Evolutionary conservation across 1,140 invertebrate genomes (phyloP), one percentile per base, ranked within the genome.

Genomic region (Drosophila prosaltans): DNA sequence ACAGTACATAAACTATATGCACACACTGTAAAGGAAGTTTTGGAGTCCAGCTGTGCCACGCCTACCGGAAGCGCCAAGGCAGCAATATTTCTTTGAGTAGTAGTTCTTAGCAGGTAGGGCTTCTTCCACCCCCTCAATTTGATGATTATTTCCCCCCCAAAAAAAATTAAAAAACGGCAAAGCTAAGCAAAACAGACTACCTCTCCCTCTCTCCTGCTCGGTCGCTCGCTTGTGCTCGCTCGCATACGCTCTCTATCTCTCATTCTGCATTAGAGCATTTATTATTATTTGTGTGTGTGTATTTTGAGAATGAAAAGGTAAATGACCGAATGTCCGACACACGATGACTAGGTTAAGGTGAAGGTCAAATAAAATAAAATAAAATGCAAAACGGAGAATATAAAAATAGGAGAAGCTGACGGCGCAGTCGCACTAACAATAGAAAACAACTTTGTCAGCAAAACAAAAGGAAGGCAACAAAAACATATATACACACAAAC

Each of bases 281-380:
- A 26, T 51, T 51, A 36, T 36, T 36, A 36, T 51, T 55, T 30
- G 28, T 30, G 39, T 59, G 71, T 66, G 36, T 59, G 43, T 75
- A 71, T 36, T 54, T 40, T 60, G 70, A 75, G 24, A 21, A 51
- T 24, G 32, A 51, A 51, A 26, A 51, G 91, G 91, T 92, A 91
- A 92, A 92, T 64, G 91, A 92, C 91, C 91, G 86, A 89, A 90
- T 82, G 91, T 91, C 91, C 91, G 91, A 91, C 78, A 88, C 64
- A 74, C 73, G 78, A 84, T 91, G 91, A 92, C 91, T 92, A 92
- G 91, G 91, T 92, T 92, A 92, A 92, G 91, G 91, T 92, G 91
- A 92, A 92, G 91, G 91, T 91, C 91, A 92, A 86, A 89, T 86
- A 85, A 84, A 84, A 80, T 70, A 57, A 67, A 90, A 85, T 36